These are phyloP conservation scores for Taxidea taxus DNA, from an alignment of 2,113 vertebrate species.

Conservation along the genomic window DNA sequence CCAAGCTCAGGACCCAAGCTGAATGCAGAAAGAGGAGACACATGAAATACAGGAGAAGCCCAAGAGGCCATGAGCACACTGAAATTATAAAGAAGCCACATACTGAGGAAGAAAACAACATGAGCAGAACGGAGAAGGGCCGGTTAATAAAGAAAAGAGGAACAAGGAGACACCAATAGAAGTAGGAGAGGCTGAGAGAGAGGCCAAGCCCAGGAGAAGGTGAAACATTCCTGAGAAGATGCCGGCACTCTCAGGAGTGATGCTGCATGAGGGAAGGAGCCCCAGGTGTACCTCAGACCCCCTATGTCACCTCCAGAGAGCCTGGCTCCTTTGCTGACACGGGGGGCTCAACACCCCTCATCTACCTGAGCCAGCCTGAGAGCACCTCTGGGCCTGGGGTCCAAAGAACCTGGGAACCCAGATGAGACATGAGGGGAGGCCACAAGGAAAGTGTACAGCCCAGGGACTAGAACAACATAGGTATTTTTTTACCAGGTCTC, in stretches of 20 bases:
- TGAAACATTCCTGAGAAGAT: background rate
- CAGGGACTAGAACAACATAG: background rate
- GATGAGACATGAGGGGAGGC: background rate
- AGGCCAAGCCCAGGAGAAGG: background rate
- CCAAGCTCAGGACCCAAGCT: background rate
- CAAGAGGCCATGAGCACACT: background rate
- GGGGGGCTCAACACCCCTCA: accelerated
- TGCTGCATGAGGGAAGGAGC: background rate
- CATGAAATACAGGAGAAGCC: background rate
- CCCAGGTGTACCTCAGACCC: background rate
- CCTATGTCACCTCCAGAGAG: background rate
- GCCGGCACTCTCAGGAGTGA: accelerated
- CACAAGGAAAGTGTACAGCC: accelerated
- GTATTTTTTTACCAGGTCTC: background rate
- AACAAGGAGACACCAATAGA: background rate
- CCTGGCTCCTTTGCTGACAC: background rate
- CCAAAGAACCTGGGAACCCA: background rate
- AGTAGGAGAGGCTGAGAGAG: background rate
- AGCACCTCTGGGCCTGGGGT: background rate
- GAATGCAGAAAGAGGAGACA: background rate
- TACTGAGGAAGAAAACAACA: background rate
- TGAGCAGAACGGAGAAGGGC: background rate
- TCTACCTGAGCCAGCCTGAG: background rate
- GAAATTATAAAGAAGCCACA: background rate
- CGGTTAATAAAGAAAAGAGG: background rate